Conservation (phyloP, 2,113 vertebrate species). For the Brienomyrus longianalis region DNA sequence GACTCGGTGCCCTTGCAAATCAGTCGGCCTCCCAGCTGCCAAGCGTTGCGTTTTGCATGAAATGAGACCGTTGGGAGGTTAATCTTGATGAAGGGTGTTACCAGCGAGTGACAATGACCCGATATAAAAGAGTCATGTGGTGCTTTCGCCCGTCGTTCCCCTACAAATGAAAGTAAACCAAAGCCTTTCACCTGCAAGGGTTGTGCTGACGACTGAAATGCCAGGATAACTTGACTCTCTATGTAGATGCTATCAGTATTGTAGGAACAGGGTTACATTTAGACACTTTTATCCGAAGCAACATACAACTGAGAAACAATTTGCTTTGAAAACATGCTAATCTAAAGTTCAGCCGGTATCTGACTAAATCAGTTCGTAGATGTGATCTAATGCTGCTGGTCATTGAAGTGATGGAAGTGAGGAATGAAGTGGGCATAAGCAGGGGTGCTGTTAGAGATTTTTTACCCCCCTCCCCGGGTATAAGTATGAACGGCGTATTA, state of each 20-base stretch:
- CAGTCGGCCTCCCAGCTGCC: conserved; percentile 10
- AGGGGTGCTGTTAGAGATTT: no score
- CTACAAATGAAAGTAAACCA: neutral
- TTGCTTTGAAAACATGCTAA: no score
- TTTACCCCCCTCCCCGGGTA: no score
- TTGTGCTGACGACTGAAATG: neutral
- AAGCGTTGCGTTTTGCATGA: conserved; percentile 31
- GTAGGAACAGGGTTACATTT: neutral
- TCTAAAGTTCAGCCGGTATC: neutral
- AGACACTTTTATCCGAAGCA: neutral
- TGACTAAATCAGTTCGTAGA: neutral
- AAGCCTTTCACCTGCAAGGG: neutral
- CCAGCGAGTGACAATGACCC: conserved; percentile 1
- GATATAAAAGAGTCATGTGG: neutral
- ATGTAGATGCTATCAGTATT: neutral
- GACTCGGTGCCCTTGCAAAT: conserved; percentile 32
- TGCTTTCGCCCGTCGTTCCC: neutral
- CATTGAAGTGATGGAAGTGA: neutral
- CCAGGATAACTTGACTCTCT: neutral
- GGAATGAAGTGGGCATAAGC: no score
- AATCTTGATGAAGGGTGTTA: conserved; percentile 19
- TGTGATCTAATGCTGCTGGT: neutral
- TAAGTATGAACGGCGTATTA: neutral
- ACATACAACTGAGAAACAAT: neutral
- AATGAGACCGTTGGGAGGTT: conserved; percentile 28